Evolutionary conservation across 2,797 vertebrate species (phyloP).

Genomic region (Bradypus variegatus): DNA sequence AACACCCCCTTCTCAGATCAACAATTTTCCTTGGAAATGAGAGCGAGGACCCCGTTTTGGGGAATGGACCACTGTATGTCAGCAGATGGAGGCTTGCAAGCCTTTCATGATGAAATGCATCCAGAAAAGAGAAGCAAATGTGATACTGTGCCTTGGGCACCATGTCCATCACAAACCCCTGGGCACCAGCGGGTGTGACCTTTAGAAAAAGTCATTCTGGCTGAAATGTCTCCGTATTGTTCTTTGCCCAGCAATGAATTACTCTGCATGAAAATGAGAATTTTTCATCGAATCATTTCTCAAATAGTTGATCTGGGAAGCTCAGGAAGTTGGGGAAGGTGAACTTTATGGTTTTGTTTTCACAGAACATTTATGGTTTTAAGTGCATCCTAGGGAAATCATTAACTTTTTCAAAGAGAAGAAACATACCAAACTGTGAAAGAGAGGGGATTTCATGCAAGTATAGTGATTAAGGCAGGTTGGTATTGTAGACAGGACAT

Average conservation of each 20-base stretch:
- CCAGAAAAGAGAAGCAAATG: constrained; percentile 34
- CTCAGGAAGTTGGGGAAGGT: not conserved
- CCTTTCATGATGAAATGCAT: not conserved
- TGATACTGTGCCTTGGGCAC: not conserved
- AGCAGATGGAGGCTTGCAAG: not conserved
- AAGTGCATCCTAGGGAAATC: not conserved
- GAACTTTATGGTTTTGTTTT: not conserved
- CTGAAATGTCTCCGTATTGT: constrained; percentile 39
- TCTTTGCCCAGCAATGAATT: constrained; percentile 29
- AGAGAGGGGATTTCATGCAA: not conserved
- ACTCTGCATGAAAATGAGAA: not conserved
- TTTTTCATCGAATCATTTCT: constrained; percentile 1
- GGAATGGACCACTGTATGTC: not conserved
- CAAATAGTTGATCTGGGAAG: constrained; percentile 10
- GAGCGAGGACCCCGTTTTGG: not conserved
- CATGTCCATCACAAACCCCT: constrained; percentile 12
- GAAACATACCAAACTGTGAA: not conserved
- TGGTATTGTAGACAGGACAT: not conserved
- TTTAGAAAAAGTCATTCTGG: constrained; percentile 43
- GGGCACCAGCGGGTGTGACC: not conserved
- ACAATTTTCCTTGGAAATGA: not conserved
- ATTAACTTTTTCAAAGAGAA: not conserved
- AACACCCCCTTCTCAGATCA: not conserved
- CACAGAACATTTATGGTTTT: not conserved
- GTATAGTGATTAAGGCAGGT: not conserved